These are phyloP conservation scores for Xestobium rufovillosum DNA, from an alignment of 2,888 invertebrate species.

Conservation along the genomic window DNA sequence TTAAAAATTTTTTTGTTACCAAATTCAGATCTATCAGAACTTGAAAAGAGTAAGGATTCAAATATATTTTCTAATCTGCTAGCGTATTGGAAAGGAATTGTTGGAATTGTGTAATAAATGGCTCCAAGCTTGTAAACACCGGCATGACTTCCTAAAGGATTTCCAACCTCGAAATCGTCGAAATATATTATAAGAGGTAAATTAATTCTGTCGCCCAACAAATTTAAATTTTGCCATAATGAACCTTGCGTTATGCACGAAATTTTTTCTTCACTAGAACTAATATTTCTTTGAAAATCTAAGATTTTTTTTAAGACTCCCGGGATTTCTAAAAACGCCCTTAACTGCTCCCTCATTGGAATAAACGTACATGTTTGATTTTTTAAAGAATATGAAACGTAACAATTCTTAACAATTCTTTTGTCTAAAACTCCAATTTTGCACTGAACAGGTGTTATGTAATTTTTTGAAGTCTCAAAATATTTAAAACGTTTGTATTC, in stretches of 20 bases:
- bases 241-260: not conserved
- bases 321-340: conserved; percentile 6
- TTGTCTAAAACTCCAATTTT: too few species aligned
- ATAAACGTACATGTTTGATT: not conserved
- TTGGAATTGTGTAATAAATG: conserved; percentile 20
- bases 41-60: conserved; percentile 19
- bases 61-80: conserved; percentile 23
- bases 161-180: too few species aligned
- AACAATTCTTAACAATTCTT: too few species aligned
- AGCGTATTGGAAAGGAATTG: conserved; percentile 19
- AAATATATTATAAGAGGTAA: conserved; percentile 22
- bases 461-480: not conserved
- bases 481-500: too few species aligned
- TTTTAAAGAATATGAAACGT: conserved; percentile 4
- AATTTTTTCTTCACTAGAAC: too few species aligned
- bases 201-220: conserved; percentile 6
- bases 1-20: conserved; percentile 21
- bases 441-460: not conserved
- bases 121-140: conserved; percentile 24
- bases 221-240: not conserved
- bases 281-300: conserved; percentile 1
- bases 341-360: not conserved
- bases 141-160: conserved; percentile 25
- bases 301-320: conserved; percentile 5
- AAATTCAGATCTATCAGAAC: conserved; percentile 17